Conservation (phyloP, 1,140 invertebrate species). For the Piezodorus guildinii region DNA sequence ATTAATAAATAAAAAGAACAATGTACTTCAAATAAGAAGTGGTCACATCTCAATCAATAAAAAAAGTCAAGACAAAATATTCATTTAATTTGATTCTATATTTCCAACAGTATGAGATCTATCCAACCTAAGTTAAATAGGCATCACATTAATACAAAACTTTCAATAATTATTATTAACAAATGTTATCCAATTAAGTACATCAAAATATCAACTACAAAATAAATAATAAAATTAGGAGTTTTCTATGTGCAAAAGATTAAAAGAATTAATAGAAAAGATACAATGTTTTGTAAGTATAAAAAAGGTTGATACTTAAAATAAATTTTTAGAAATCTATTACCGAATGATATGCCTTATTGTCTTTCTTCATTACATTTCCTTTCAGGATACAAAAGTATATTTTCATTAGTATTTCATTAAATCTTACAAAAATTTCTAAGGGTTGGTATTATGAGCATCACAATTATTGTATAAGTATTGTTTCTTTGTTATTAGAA, state of each 20-base stretch:
- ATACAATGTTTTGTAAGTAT: neutral
- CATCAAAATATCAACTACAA: constrained; percentile 9
- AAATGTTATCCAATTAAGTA: neutral
- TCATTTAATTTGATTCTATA: constrained; percentile 1
- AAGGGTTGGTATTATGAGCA: neutral
- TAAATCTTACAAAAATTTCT: neutral
- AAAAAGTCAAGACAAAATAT: neutral
- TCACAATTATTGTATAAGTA: constrained; percentile 6
- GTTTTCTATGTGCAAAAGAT: neutral
- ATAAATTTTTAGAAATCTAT: neutral
- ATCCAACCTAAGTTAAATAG: constrained; percentile 8
- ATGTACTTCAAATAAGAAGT: too few species aligned
- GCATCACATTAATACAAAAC: constrained; percentile 9
- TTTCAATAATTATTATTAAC: neutral
- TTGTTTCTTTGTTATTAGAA: neutral
- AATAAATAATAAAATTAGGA: neutral
- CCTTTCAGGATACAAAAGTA: neutral
- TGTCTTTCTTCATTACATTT: neutral
- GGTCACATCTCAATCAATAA: too few species aligned
- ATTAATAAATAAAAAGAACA: too few species aligned
- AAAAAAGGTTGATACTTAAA: neutral
- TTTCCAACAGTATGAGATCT: constrained; percentile 1
- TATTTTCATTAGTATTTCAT: neutral
- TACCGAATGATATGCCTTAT: constrained; percentile 8
- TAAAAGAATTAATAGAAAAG: neutral